phyloP scores from a whole-genome alignment of 2,113 vertebrate species.

The Capreolus pygargus region DNA sequence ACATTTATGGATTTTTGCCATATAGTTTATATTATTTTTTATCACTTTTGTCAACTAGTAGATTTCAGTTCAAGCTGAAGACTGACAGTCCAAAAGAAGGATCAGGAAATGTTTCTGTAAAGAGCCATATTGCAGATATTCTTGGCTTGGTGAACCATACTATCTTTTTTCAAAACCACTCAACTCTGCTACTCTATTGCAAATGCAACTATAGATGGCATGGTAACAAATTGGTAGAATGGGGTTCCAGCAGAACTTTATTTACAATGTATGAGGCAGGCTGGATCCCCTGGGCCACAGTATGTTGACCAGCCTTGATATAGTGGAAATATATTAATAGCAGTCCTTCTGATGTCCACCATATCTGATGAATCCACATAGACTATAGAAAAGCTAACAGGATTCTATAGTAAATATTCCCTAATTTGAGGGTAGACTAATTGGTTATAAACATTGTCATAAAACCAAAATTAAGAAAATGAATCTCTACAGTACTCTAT shows the following conservation, averaged over 20 bases:
- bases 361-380: background rate
- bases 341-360: background rate
- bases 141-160: background rate
- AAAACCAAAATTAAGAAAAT: background rate
- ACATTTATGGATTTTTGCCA: background rate
- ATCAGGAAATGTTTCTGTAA: background rate
- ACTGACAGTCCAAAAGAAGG: background rate
- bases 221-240: background rate
- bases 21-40: background rate
- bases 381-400: background rate
- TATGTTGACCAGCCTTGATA: background rate
- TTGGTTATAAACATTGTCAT: background rate
- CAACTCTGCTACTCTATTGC: background rate
- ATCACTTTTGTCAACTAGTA: background rate
- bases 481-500: background rate
- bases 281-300: background rate
- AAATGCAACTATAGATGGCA: background rate
- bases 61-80: background rate
- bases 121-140: background rate
- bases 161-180: background rate
- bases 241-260: background rate
- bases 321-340: background rate
- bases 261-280: background rate
- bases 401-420: background rate
- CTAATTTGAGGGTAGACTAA: background rate